Conservation (phyloP, 1,140 invertebrate species). For the Micrasema longulum region DNA sequence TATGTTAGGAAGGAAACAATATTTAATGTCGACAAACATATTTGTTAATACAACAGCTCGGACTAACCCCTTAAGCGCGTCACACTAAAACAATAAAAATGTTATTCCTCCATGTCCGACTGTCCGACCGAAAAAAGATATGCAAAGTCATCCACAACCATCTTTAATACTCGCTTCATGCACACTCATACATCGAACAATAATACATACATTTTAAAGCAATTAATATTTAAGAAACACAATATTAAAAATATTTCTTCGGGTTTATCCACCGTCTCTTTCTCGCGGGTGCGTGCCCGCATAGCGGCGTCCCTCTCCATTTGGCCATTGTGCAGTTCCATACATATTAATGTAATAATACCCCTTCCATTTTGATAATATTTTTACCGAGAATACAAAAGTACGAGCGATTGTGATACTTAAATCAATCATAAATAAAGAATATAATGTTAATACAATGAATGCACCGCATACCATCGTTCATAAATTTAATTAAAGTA, state of each 20-base stretch:
- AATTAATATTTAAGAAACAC: constrained; percentile 31
- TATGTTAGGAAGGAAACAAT: too few species aligned
- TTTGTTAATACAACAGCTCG: too few species aligned
- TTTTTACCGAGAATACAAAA: background rate
- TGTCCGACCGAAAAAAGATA: too few species aligned
- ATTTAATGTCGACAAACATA: too few species aligned
- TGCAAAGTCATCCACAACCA: too few species aligned
- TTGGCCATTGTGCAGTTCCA: constrained; percentile 19
- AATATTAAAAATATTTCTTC: constrained; percentile 1
- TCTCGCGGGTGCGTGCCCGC: background rate
- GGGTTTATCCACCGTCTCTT: background rate
- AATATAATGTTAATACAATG: background rate
- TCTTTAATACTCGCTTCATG: background rate
- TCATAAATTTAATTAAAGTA: background rate
- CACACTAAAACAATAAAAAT: too few species aligned
- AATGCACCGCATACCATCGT: background rate
- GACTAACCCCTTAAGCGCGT: too few species aligned
- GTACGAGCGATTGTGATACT: constrained; percentile 12
- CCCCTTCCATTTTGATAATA: constrained; percentile 2
- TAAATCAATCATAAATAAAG: background rate
- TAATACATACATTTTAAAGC: constrained; percentile 3
- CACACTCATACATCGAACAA: background rate
- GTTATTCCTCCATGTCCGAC: too few species aligned
- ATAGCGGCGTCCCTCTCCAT: constrained; percentile 12
- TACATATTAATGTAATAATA: constrained; percentile 16